phyloP scores from a whole-genome alignment of 2,797 vertebrate genomes.

The Cottoperca gobio region DNA sequence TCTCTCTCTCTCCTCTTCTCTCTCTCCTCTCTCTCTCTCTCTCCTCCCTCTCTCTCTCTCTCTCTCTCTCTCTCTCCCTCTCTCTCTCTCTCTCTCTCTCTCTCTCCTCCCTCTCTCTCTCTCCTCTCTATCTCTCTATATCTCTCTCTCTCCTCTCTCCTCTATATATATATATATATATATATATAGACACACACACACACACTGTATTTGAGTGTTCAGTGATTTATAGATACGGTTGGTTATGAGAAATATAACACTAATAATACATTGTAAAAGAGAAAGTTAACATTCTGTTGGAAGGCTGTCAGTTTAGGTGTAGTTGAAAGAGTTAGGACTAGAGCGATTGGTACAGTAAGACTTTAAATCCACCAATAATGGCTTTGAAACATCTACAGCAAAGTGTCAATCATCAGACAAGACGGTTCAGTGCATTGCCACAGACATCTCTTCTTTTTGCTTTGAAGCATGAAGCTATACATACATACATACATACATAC shows the following conservation, averaged over 20 bases:
- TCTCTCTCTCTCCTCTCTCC: too few relatives aligned
- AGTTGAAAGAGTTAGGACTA: slow-evolving; percentile 43
- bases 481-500: not conserved
- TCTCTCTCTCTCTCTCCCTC: too few relatives aligned
- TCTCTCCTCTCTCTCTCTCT: too few relatives aligned
- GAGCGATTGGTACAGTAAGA: slow-evolving; percentile 41
- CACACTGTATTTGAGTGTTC: slow-evolving; percentile 52
- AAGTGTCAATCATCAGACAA: slow-evolving; percentile 29
- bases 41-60: too few relatives aligned
- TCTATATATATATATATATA: slow-evolving; percentile 53
- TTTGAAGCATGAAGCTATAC: slow-evolving; percentile 24
- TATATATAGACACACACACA: slow-evolving; percentile 45
- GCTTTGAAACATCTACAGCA: slow-evolving; percentile 64
- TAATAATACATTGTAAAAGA: slow-evolving; percentile 60
- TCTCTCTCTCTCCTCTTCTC: too few relatives aligned
- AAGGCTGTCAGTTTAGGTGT: slow-evolving; percentile 60
- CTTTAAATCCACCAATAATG: slow-evolving; percentile 57
- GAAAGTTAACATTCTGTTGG: slow-evolving; percentile 68
- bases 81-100: too few relatives aligned
- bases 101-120: too few relatives aligned
- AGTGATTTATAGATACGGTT: slow-evolving; percentile 47
- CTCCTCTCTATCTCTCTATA: too few relatives aligned
- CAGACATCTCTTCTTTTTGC: slow-evolving; percentile 4
- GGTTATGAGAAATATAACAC: slow-evolving; percentile 66
- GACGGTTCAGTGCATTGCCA: slow-evolving; percentile 36